phyloP scores from a whole-genome alignment of 1,140 invertebrate species.

The Scaptomyza hsui region DNA sequence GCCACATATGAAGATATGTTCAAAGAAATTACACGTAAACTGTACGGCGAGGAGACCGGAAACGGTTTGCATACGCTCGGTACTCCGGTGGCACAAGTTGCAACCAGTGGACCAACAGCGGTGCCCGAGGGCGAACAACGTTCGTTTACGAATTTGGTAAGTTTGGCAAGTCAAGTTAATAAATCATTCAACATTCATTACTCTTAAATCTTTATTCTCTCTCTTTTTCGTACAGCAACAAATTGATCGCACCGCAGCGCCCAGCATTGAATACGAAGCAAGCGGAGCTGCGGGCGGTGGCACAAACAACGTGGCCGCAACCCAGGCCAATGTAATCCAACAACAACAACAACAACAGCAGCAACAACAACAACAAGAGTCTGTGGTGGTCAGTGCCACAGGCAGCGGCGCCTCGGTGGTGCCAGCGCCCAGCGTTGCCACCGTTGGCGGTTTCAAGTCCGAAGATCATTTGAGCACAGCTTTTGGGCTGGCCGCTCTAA shows the following conservation, averaged over 20 bases:
- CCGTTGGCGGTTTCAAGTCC: slow-evolving; percentile 85
- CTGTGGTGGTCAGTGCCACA: slow-evolving; percentile 73
- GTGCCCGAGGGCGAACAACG: slow-evolving; percentile 83
- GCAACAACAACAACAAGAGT: slow-evolving; percentile 60
- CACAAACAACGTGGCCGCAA: slow-evolving; percentile 56
- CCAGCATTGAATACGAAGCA: slow-evolving; percentile 81
- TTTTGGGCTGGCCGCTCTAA: slow-evolving; percentile 88
- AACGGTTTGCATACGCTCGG: slow-evolving; percentile 85
- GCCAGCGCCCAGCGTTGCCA: slow-evolving; percentile 61
- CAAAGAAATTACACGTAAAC: slow-evolving; percentile 95
- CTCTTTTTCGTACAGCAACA: slow-evolving; percentile 56
- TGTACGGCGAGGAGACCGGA: slow-evolving; percentile 92
- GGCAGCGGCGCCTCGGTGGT: slow-evolving; percentile 65
- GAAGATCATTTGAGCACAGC: slow-evolving; percentile 88
- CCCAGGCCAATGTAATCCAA: slow-evolving; percentile 70
- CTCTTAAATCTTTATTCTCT: too few relatives aligned
- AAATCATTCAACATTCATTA: background rate
- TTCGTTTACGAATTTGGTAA: slow-evolving; percentile 83
- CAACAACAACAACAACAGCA: slow-evolving; percentile 69
- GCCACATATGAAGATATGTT: slow-evolving; percentile 84
- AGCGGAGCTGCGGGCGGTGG: slow-evolving; percentile 52
- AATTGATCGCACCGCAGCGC: slow-evolving; percentile 79
- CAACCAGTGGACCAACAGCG: slow-evolving; percentile 81
- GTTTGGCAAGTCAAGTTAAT: slow-evolving; percentile 13
- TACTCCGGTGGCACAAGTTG: slow-evolving; percentile 83